Evolutionary conservation across 2,113 vertebrate species (phyloP), one percentile per base, ranked within the genome.

Genomic region (Melanostigma gelatinosum): DNA sequence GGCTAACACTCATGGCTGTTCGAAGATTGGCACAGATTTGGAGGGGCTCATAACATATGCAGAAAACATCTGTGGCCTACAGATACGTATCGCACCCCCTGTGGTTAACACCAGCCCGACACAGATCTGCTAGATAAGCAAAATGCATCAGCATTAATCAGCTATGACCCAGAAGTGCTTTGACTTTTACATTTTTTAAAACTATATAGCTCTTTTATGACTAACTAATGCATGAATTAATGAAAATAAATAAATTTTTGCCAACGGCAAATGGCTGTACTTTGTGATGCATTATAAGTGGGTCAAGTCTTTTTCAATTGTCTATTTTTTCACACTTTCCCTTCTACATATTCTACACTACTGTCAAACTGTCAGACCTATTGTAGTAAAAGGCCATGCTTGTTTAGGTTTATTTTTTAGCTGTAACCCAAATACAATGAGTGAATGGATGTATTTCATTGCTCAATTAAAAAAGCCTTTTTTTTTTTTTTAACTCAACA

Each of bases 141-240:
- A 86, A 89, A 86, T 80, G 32, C 77, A 84, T 74, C 72, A 40
- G 42, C 83, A 86, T 91, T 85, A 83, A 91, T 88, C 82, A 84
- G 80, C 73, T 74, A 54, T 73, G 74, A 78, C 58, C 87, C 79
- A 85, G 63, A 75, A 72, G 88, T 66, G 72, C 55, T 85, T 65
- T 77, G 3, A 61, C 38, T 15, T 85, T 83, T 66, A 58, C 61
- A 66, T 34, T 73, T 72, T 71, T 74, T 72, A 46, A 75, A 80
- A 75, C n/a, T 78, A 9, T 60, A 65, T 42, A 70, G 75, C 44
- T 62, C 67, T 36, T 9, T 36, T 42, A 72, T 83, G 15, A 50
- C 32, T 72, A 79, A 77, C 60, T 76, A 80, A 81, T 77, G 24
- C 69, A 81, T 83, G 15, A 58, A 84, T 83, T 80, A 75, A 42